Base-by-base conservation (phyloP, 2,113 vertebrate genomes). In the Oplegnathus fasciatus region DNA sequence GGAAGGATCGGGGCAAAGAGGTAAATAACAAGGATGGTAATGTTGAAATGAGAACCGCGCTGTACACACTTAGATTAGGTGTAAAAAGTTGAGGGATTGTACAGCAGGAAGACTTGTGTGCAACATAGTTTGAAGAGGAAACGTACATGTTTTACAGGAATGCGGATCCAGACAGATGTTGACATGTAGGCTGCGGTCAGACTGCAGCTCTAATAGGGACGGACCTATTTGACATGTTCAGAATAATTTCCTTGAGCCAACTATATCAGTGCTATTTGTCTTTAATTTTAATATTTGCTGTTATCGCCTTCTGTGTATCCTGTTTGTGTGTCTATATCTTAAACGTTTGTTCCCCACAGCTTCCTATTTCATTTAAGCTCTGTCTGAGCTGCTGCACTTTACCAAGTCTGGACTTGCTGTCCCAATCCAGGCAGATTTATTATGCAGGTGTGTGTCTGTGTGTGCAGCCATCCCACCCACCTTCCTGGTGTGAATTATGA, bases 331-430 rank as follows among this genome's bases (percentile, higher is more conserved):
- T 61, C 9, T 57, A 6, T 74, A 72, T 52, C 68, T 77, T 37
- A 72, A 76, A 84, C 11, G 18, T 40, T 6, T 62, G 71, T 64
- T 78, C 66, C 17, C 32, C 32, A 22, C 66, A 83, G 64, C 48
- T 44, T 60, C 26, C 18, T 17, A 78, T 73, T 73, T 86, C 6
- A 83, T 85, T 88, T 78, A 89, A 84, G 61, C 70, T 83, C 62
- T 71, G 73, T 90, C 82, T 92, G 72, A 89, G 77, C 78, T 90
- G 60, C 82, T 83, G 75, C 77, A 44, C 66, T 80, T 87, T 20
- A 83, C 91, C 94, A 93, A 89, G 96, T 90, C 94, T 93, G 83
- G 84, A 90, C 95, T 93, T 93, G 92, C 89, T 92, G 88, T 75
- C 68, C 75, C 50, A 61, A 82, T 85, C 90, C 84, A 85, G 70